phyloP scores from a whole-genome alignment of 2,888 invertebrate genomes.

The Alloscopus bannaensis region DNA sequence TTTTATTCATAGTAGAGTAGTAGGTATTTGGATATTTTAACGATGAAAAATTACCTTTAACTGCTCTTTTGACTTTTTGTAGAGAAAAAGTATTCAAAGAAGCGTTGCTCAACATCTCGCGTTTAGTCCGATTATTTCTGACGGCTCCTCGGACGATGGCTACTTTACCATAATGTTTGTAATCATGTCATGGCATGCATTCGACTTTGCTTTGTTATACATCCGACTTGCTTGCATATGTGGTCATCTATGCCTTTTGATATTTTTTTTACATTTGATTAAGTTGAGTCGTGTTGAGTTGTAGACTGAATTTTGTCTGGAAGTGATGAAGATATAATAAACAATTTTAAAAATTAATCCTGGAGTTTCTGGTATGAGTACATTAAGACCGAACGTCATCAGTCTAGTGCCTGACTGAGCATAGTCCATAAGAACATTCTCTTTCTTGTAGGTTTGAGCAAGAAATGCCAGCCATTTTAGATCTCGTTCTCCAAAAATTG shows the following conservation, averaged over 20 bases:
- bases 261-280: slow-evolving; percentile 13
- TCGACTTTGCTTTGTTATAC: slow-evolving; percentile 40
- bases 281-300: too few relatives aligned
- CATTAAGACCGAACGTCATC: too few relatives aligned
- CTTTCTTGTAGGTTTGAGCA: too few relatives aligned
- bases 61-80: slow-evolving; percentile 13
- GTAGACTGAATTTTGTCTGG: too few relatives aligned
- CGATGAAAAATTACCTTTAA: slow-evolving; percentile 35
- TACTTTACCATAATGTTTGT: slow-evolving; percentile 35
- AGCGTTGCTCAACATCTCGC: background rate
- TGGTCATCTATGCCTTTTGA: slow-evolving; percentile 1
- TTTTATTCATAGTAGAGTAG: slow-evolving; percentile 16
- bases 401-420: too few relatives aligned
- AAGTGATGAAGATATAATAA: slow-evolving; percentile 36
- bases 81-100: background rate
- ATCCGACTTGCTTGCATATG: background rate
- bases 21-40: slow-evolving; percentile 24
- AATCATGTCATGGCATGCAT: slow-evolving; percentile 52
- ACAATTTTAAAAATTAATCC: slow-evolving; percentile 53
- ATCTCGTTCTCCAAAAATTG: too few relatives aligned
- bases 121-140: background rate
- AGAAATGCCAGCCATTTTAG: too few relatives aligned
- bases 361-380: too few relatives aligned
- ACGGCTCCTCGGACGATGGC: background rate
- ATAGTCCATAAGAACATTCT: background rate